These are phyloP conservation scores for Rhinolophus ferrumequinum DNA, from an alignment of 2,113 vertebrate genomes.

Conservation along the genomic window DNA sequence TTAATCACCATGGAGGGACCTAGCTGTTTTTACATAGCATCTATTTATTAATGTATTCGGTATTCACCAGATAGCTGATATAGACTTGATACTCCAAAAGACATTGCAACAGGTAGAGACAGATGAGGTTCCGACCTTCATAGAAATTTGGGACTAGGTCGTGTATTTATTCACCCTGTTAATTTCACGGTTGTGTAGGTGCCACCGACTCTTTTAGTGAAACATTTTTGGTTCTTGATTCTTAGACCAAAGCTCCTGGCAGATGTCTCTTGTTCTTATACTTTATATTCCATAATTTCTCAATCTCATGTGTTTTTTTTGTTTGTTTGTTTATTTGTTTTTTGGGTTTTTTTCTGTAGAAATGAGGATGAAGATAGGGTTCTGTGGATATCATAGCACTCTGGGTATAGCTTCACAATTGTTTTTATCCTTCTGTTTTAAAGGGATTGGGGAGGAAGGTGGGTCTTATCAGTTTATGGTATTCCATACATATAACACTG, in stretches of 20 bases:
- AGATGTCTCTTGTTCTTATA: not conserved
- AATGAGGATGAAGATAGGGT: not conserved
- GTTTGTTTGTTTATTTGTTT: too few species aligned
- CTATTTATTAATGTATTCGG: not conserved
- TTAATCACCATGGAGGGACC: not conserved
- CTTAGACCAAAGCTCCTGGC: not conserved
- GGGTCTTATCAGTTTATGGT: not conserved
- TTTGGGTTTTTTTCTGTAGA: not conserved
- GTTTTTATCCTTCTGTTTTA: conserved; percentile 23
- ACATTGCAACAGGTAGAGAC: not conserved
- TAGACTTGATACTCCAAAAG: not conserved
- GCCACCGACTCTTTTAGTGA: not conserved
- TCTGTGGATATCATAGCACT: not conserved
- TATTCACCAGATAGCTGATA: not conserved
- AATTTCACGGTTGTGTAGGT: not conserved
- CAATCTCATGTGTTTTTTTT: not conserved
- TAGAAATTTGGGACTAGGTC: not conserved
- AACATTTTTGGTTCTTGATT: not conserved
- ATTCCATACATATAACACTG: not conserved
- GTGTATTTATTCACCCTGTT: not conserved
- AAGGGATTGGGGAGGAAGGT: not conserved
- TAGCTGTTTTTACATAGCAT: not conserved
- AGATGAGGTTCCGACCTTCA: not conserved
- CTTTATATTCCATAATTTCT: not conserved
- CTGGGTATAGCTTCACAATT: not conserved